Evolutionary conservation across 1,140 invertebrate genomes (phyloP), one percentile per base, ranked within the genome.

Genomic region (Zaprionus ornatus): DNA sequence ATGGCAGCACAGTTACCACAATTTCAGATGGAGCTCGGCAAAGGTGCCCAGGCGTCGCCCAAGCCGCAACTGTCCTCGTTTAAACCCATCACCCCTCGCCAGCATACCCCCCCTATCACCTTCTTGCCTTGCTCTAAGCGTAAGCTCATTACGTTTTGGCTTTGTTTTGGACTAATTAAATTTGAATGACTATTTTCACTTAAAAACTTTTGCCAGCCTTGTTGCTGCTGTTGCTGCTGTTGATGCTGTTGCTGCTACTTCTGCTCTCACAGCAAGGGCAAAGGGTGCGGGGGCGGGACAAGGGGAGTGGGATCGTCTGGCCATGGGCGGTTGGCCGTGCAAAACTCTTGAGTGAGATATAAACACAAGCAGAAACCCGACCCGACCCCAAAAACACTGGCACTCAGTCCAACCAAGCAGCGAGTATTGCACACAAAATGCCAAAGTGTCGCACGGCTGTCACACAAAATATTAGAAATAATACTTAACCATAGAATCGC

Each of bases 121-220:
- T 9, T n/a, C 29, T n/a, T 37, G 23, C 72, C 56, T 9, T 48
- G 29, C 77, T 70, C 70, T 77, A 77, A 88, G 75, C 85, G 86
- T 90, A 90, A 90, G 85, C 86, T 90, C 82, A 90, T 90, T 90
- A 90, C 85, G 82, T 90, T 90, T 66, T 90, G 85, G 85, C 85
- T 90, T 90, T 90, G 85, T 90, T 90, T 90, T 90, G 85, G 76
- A 90, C 85, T 90, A 90, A 90, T 90, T 90, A 90, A 90, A 90
- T 90, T 90, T 90, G 85, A 90, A 90, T 90, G 85, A 90, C 85
- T 90, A 90, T 90, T 90, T 90, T 90, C 85, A 90, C 85, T 90
- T 90, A 90, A 90, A 90, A 90, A 90, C 72, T 90, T 90, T 81
- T 78, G 78, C 74, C 77, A 72, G 59, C 67, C 32, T 67, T 55